These are phyloP conservation scores for Helicorthomorpha holstii DNA, from an alignment of 1,140 invertebrate species.

Conservation along the genomic window DNA sequence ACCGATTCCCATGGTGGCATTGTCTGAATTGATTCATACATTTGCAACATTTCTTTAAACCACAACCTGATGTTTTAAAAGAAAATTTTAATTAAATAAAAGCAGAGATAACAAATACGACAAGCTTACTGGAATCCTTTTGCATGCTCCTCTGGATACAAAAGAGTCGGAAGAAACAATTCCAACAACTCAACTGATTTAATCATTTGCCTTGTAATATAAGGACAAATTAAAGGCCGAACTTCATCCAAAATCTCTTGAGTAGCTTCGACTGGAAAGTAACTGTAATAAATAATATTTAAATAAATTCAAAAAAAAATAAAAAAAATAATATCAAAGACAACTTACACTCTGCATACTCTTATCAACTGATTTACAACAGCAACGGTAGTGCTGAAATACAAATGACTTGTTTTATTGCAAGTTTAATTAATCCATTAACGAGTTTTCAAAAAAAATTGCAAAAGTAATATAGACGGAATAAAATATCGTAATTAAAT, in stretches of 20 bases:
- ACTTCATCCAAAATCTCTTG: constrained; percentile 75
- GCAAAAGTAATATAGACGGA: too few species aligned
- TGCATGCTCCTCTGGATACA: constrained; percentile 41
- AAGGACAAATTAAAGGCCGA: constrained; percentile 53
- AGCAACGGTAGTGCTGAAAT: neutral
- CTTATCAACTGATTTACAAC: neutral
- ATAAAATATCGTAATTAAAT: too few species aligned
- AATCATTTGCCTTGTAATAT: constrained; percentile 40
- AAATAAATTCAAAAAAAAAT: neutral
- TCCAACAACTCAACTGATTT: constrained; percentile 44
- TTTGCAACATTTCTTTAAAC: constrained; percentile 63
- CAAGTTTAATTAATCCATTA: too few species aligned
- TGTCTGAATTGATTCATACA: constrained; percentile 59
- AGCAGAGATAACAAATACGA: constrained; percentile 1
- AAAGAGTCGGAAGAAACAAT: constrained; percentile 54
- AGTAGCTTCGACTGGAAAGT: constrained; percentile 55
- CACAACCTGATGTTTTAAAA: constrained; percentile 44
- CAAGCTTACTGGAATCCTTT: constrained; percentile 36
- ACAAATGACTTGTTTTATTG: too few species aligned
- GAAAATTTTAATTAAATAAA: neutral
- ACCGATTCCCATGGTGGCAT: constrained; percentile 49
- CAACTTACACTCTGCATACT: neutral
- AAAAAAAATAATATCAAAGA: too few species aligned
- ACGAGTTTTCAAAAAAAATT: too few species aligned
- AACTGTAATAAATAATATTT: constrained; percentile 30